Percentiles rank a stretch among this genome's conserved stretches.
Evolutionary conservation across 64 coral and sea anemone genomes (phyloP).

Genomic region (Porites lutea): DNA sequence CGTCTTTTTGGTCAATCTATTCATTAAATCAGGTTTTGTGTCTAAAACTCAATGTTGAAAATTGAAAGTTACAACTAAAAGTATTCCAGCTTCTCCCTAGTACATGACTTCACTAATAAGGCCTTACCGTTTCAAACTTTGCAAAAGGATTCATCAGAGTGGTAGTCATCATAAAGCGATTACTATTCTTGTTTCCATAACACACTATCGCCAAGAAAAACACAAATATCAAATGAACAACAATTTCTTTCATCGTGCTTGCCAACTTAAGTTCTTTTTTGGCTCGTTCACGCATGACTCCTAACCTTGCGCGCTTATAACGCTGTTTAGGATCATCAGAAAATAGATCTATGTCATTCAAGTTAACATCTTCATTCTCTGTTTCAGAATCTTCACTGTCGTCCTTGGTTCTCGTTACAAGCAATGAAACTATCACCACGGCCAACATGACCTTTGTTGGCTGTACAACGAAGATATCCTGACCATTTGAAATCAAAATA

Average conservation of each 20-base stretch:
- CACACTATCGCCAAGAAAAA: conserved; percentile 73
- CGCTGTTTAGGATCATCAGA: conserved; percentile 26
- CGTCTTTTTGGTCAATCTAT: no score
- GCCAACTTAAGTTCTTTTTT: conserved; percentile 72
- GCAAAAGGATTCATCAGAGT: conserved; percentile 51
- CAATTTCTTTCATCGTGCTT: conserved; percentile 41
- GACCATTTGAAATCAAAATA: conserved; percentile 68
- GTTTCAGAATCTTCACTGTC: not conserved
- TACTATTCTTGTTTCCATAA: conserved; percentile 74
- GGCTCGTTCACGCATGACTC: conserved; percentile 40
- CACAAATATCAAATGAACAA: conserved; percentile 57
- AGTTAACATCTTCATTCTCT: not conserved
- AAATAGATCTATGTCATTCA: not conserved
- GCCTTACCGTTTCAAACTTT: conserved; percentile 80
- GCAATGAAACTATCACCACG: conserved; percentile 29
- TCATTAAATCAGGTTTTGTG: no score
- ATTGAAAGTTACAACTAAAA: no score
- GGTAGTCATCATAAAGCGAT: conserved; percentile 72
- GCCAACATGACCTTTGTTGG: conserved; percentile 71
- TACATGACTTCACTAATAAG: no score
- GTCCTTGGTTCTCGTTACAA: conserved; percentile 16
- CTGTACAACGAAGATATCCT: conserved; percentile 86
- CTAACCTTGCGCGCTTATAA: not conserved
- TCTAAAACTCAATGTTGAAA: no score
- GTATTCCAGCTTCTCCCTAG: no score